A percentile compares a stretch with the other conserved stretches of the same genome.
Evolutionary conservation across 53 echinoderm and acorn worm species (phyloP).

Genomic region (Zoroaster sp.): DNA sequence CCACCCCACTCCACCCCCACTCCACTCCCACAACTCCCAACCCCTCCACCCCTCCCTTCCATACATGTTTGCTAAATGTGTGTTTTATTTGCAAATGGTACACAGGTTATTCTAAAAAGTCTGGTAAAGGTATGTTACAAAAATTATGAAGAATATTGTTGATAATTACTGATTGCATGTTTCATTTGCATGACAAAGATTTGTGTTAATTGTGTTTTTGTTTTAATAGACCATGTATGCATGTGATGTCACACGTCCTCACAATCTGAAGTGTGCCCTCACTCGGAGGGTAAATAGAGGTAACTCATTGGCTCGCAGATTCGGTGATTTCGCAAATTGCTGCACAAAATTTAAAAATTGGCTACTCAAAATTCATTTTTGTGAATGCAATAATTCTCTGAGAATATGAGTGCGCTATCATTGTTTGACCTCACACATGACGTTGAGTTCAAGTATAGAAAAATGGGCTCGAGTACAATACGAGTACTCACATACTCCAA

Average conservation of each 20-base stretch:
- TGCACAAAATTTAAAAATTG: background rate
- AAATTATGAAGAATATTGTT: background rate
- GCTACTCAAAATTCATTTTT: background rate
- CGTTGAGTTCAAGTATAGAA: too few species aligned
- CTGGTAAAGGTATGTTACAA: background rate
- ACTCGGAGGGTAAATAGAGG: background rate
- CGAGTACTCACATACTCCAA: too few species aligned
- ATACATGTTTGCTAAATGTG: background rate
- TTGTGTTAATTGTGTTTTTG: background rate
- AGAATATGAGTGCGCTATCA: too few species aligned
- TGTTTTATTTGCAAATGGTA: background rate
- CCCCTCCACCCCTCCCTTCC: background rate
- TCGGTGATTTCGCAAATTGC: background rate
- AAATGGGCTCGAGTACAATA: too few species aligned
- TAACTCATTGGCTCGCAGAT: background rate
- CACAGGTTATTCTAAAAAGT: background rate
- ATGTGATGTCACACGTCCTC: background rate
- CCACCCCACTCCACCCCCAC: background rate
- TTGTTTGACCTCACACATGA: too few species aligned
- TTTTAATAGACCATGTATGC: too few species aligned
- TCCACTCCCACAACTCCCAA: background rate
- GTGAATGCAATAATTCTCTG: background rate
- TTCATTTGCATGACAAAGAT: background rate
- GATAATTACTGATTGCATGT: background rate
- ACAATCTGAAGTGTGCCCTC: background rate